These are phyloP conservation scores for Chymomyza costata DNA, from an alignment of 1,140 invertebrate genomes.

Conservation along the genomic window DNA sequence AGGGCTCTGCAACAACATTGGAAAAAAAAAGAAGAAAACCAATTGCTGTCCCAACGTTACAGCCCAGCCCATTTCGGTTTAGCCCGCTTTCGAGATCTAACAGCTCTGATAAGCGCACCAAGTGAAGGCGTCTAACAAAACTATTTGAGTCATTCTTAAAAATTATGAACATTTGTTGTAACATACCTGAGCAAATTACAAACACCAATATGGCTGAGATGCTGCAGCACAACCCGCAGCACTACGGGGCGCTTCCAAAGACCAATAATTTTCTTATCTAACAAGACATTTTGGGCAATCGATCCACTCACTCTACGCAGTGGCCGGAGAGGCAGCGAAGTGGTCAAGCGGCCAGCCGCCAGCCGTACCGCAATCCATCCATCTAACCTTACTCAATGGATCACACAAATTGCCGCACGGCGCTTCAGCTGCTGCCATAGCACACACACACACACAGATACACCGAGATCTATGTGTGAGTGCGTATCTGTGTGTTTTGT, in stretches of 20 bases:
- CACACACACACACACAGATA: too few species aligned
- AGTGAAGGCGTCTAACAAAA: too few species aligned
- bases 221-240: constrained; percentile 5
- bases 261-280: constrained; percentile 69
- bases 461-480: constrained; percentile 3
- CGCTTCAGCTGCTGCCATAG: too few species aligned
- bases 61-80: not conserved
- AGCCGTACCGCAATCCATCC: not conserved
- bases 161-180: constrained; percentile 70
- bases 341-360: not conserved
- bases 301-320: constrained; percentile 40
- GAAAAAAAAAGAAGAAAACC: not conserved
- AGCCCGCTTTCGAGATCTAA: constrained; percentile 29
- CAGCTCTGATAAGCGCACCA: constrained; percentile 38
- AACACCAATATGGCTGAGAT: constrained; percentile 30
- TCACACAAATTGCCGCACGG: constrained; percentile 62
- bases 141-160: constrained; percentile 67
- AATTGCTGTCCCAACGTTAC: not conserved
- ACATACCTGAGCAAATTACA: constrained; percentile 67
- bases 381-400: constrained; percentile 60
- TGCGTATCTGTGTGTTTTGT: constrained; percentile 40
- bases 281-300: constrained; percentile 62
- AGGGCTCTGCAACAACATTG: constrained; percentile 30
- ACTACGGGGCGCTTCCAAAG: constrained; percentile 10
- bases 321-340: not conserved